Conservation (phyloP, 1,140 invertebrate species). For the Lepidurus apus region DNA sequence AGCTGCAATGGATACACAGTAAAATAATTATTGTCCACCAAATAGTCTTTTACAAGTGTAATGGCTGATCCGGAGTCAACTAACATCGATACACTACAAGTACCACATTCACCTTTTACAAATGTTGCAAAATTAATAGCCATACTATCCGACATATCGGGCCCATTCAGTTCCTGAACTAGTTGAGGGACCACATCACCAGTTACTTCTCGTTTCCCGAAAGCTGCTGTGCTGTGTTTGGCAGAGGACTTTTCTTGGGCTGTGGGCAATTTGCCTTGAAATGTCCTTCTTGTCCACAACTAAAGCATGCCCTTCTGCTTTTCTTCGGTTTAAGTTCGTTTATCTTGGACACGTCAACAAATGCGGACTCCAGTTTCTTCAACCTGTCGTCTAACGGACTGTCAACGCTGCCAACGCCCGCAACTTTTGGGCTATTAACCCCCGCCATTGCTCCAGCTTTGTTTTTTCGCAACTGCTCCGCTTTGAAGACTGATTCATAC, state of each 20-base stretch:
- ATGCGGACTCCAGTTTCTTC: no score
- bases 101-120: background rate
- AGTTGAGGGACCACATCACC: background rate
- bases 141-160: background rate
- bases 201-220: background rate
- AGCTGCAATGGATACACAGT: background rate
- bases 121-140: background rate
- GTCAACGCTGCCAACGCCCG: no score
- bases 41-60: background rate
- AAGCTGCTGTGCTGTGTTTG: background rate
- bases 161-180: background rate
- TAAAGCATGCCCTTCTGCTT: no score
- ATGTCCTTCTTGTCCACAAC: background rate
- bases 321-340: no score
- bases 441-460: no score
- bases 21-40: background rate
- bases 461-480: background rate
- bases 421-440: no score
- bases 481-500: no score
- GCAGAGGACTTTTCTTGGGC: background rate
- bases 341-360: no score
- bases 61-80: background rate
- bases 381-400: no score
- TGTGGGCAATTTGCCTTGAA: background rate
- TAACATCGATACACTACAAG: background rate